Evolutionary conservation across 2,888 invertebrate genomes (phyloP), one percentile per base, ranked within the genome.

Genomic region (Noctua fimbriata): DNA sequence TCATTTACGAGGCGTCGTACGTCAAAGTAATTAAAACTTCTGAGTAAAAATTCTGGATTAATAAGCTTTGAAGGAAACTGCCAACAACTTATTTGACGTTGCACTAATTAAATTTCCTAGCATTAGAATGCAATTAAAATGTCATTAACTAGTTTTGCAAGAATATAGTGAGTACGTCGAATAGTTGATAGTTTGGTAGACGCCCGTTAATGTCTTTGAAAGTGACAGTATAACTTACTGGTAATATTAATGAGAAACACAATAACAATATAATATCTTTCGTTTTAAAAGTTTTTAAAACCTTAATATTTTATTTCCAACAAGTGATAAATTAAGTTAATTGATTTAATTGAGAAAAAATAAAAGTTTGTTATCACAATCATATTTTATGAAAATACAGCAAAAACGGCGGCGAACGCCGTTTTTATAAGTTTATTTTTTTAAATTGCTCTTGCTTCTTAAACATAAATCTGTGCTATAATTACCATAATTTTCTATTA

Each of bases 1-100:
- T 84, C 74, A 86, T 79, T 83, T 72, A 72, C 60, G 36, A 32
- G 44, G 41, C 66, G 73, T 69, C 72, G 69, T 58, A 83, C 69
- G 79, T 79, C 84, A 86, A 84, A 86, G 84, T 83, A 78, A 84
- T 84, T 86, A 84, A 84, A 86, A 86, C 70, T 86, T 82, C 55
- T 78, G n/a, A 83, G 66, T 78, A 83, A 84, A 84, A 86, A 74
- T 44, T 65, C 71, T 86, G 69, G 75, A 72, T 83, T 84, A 86
- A 84, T 83, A 86, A 86, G 87, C 84, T 86, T 78, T 79, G 74
- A 79, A 79, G 84, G 47, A 69, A 77, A 79, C 69, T 69, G 69
- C 84, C 72, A 63, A 86, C 84, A 75, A 83, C 65, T 83, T 84
- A 83, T 75, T 84, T 86, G 72, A 84, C 74, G 69, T 71, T 79